Evolutionary conservation across 2,888 invertebrate genomes (phyloP), one percentile per base, ranked within the genome.

Genomic region (Chirona hameri): DNA sequence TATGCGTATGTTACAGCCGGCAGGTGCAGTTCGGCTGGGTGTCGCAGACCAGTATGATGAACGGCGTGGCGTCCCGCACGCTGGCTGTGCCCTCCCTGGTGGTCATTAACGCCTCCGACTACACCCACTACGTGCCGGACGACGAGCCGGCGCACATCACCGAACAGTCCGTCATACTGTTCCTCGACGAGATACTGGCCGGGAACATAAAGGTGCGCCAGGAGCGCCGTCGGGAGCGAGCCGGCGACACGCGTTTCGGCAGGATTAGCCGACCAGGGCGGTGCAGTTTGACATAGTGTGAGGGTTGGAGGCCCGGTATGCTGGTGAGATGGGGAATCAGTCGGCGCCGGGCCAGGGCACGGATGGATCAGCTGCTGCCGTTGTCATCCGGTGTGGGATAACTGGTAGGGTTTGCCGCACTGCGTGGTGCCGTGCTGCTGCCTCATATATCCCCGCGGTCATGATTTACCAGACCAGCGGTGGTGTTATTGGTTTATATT

Each of bases 11-110:
- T 39, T 15, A 27, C 69, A 82, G 39, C 12, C 46, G 91, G 83
- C 89, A 91, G 85, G 96, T 95, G 87, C 98, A 98, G 89, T 99
- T 99, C 90, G 97, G 97, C 69, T 99, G 98, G 98, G 92, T 96
- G 88, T 96, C 95, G 0, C 94, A 92, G 85, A 93, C 95, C 5
- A 95, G 96, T 82, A 90, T 98, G 85, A 96, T 96, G 21, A 98
- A 97, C 89, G 95, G 94, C 83, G 96, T 99, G 86, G 96, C 95
- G 21, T 95, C 98, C 94, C 92, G 92, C 84, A 92, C 93, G 84
- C 89, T 96, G 85, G 92, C 93, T 0, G 90, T 95, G 52, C 98
- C 98, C 0, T 93, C 94, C 88, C 88, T 98, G 82, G 89, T 99
- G 82, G 96, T 98, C 0, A 91, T 99, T 82, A 97, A 99, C 88